Evolutionary conservation across 2,113 vertebrate species (phyloP), one percentile per base, ranked within the genome.

Genomic region (Arenaria interpres): DNA sequence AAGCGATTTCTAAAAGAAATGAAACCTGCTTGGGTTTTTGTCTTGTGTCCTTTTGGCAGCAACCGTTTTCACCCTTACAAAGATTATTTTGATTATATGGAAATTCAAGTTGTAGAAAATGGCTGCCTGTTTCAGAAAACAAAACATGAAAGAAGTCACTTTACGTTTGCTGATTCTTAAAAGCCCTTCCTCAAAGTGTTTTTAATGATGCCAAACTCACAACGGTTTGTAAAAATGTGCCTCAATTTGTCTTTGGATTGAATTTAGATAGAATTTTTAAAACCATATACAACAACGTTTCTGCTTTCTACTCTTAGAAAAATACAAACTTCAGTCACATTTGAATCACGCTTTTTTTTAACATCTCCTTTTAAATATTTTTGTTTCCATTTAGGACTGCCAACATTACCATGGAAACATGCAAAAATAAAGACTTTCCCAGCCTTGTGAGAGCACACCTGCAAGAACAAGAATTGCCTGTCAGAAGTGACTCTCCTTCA

Each of bases 391-490:
- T 93, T 84, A 95, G 88, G 73, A 72, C 82, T 96, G 94, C 96
- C 97, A 97, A 57, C 89, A 95, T 97, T 93, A 68, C 96, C 76
- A 95, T 94, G 82, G 96, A 96, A 97, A 97, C 95, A 28, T 75
- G 73, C 64, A 81, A 93, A 96, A 96, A 91, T 85, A 96, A 89
- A 96, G 95, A 73, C 79, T 89, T 91, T 95, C 83, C 85, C 91
- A 95, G 96, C 76, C 82, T 94, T 91, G 41, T 72, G 87, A 94
- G 81, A 96, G 54, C 91, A 88, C 95, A 97, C 97, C 97, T 97
- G 96, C 97, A 93, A 91, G 81, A 64, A 43, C 64, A 90, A 95
- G 82, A 84, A n/a, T 14, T 54, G 89, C 72, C 63, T 92, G 51
- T 94, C 68, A 51, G 24, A 94, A 96, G 77, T 1, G 4, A 85